Evolutionary conservation across 1,140 invertebrate species (phyloP), one percentile per base, ranked within the genome.

Genomic region (Drosophila setifemur): DNA sequence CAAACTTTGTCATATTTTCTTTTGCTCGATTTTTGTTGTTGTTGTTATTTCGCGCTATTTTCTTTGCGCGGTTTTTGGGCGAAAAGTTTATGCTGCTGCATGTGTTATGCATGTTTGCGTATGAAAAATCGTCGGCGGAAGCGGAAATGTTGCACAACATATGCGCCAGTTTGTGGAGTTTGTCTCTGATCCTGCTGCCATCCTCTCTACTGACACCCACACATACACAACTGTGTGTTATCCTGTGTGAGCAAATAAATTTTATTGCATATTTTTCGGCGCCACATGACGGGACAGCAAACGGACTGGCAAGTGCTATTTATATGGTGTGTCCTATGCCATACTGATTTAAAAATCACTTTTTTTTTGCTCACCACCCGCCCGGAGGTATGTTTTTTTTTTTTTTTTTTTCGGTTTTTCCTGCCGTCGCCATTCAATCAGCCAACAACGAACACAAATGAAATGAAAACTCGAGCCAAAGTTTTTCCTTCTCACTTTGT

Each of bases 191-290:
- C 58, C 21, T n/a, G n/a, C n/a, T n/a, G n/a, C 25, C 52, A 21
- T 23, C n/a, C 52, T 23, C 19, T 44, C 45, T n/a, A n/a, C n/a
- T n/a, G n/a, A n/a, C n/a, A n/a, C n/a, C n/a, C n/a, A n/a, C n/a
- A n/a, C n/a, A n/a, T n/a, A n/a, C n/a, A n/a, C n/a, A n/a, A 54
- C 29, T 63, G 23, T 28, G 19, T 25, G 25, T 12, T 52, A 44
- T 33, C 68, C 68, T 52, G 54, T 71, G 53, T 49, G 44, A 33
- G 52, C 48, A 75, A 79, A 85, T 79, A 85, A 74, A 83, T 81
- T 85, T 86, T 86, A 86, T 81, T 86, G 81, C 81, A 85, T 86
- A 85, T 76, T 86, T 85, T 78, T 85, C 42, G 79, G 79, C 75
- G 71, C 74, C 79, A 85, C 42, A 73, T 74, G 74, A 83, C 79